Evolutionary conservation across 2,797 vertebrate species (phyloP), one percentile per base, ranked within the genome.

Genomic region (Myioborus miniatus): DNA sequence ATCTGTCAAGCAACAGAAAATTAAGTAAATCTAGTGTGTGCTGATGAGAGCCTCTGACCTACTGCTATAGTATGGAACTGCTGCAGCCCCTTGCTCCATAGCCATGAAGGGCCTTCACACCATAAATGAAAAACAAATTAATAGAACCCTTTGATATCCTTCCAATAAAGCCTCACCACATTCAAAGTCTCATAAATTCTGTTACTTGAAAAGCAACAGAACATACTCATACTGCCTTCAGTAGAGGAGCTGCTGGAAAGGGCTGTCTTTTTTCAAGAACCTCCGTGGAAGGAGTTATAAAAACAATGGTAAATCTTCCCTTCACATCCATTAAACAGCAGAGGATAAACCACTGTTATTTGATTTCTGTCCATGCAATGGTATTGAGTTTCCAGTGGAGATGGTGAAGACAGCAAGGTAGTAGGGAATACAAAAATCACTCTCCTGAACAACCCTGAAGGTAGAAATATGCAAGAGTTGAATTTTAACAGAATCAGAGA

Each of bases 161-260:
- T 93, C 89, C 72, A 90, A 10, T 71, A 89, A 89, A 89, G 7
- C 49, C 59, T 94, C 59, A 52, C 63, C 78, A 65, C 59, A 44
- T 77, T 76, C 72, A 93, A 69, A 72, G 34, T 44, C 79, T 87
- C 56, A 32, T 89, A 96, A 91, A 95, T 95, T 88, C 76, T 67
- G n/a, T 60, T 84, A 49, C 55, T 84, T 94, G 75, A 93, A 95
- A 94, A 92, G 83, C 74, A 93, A 41, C 50, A 94, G 55, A 94
- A 71, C 41, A 47, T 43, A 44, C 39, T 88, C 64, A 12, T 46
- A 43, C 16, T 56, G 39, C 83, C 89, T 82, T 92, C 69, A 55
- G 70, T 68, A 91, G 50, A 78, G 47, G 76, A 87, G 64, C 32
- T 39, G 46, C 76, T 86, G 56, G 47, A 78, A 94, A 87, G 34